These are phyloP conservation scores for Galeopsomyia nigrocyanea DNA, from an alignment of 2,888 invertebrate species.

Conservation along the genomic window DNA sequence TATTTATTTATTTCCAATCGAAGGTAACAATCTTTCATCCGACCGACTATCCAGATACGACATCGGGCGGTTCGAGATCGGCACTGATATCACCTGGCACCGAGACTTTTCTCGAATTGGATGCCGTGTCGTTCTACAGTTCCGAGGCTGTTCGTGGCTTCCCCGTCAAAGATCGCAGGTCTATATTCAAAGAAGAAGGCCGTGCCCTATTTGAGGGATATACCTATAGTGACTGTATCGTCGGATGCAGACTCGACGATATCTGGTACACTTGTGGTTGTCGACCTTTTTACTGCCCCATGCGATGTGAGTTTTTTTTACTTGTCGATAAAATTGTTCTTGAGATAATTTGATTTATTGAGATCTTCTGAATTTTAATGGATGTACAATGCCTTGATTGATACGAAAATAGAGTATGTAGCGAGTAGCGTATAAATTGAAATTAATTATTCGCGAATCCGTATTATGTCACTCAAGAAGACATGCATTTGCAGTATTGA, in stretches of 20 bases:
- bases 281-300: slow-evolving; percentile 72
- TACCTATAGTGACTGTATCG: slow-evolving; percentile 75
- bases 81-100: slow-evolving; percentile 66
- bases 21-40: slow-evolving; percentile 72
- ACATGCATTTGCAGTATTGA: too few relatives aligned
- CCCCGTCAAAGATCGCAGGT: slow-evolving; percentile 27
- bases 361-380: too few relatives aligned
- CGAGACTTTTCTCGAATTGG: slow-evolving; percentile 66
- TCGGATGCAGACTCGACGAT: slow-evolving; percentile 71
- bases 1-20: not conserved
- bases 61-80: slow-evolving; percentile 70
- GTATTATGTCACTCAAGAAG: too few relatives aligned
- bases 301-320: slow-evolving; percentile 47
- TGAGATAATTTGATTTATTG: too few relatives aligned
- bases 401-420: too few relatives aligned
- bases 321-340: too few relatives aligned
- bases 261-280: slow-evolving; percentile 73
- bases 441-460: too few relatives aligned
- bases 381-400: too few relatives aligned
- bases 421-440: too few relatives aligned
- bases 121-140: slow-evolving; percentile 62
- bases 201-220: slow-evolving; percentile 67
- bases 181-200: slow-evolving; percentile 71
- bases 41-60: slow-evolving; percentile 70
- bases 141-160: slow-evolving; percentile 55